phyloP scores from a whole-genome alignment of 1,140 invertebrate species.

The Eriosoma lanigerum region DNA sequence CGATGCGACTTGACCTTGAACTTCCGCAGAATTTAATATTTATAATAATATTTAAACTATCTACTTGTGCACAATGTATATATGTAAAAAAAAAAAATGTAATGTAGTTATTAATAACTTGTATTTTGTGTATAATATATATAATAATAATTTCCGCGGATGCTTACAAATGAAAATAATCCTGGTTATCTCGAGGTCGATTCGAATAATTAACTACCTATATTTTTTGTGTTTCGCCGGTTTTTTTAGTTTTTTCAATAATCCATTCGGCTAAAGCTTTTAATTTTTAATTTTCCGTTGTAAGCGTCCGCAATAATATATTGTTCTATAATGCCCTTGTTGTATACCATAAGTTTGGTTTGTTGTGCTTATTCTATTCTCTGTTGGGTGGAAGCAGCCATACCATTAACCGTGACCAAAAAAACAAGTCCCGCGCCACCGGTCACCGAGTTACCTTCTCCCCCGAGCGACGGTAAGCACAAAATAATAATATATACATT shows the following conservation, averaged over 20 bases:
- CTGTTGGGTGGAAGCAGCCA: slow-evolving; percentile 51
- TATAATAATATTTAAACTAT: slow-evolving; percentile 18
- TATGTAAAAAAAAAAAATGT: background rate
- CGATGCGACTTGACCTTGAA: slow-evolving; percentile 27
- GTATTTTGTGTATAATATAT: slow-evolving; percentile 18
- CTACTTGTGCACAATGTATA: slow-evolving; percentile 4
- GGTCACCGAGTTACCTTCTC: slow-evolving; percentile 51
- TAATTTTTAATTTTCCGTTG: slow-evolving; percentile 1
- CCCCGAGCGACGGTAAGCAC: slow-evolving; percentile 55
- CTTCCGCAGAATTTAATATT: slow-evolving; percentile 29
- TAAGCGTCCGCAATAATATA: slow-evolving; percentile 37
- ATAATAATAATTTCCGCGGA: slow-evolving; percentile 14
- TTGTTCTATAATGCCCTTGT: slow-evolving; percentile 45
- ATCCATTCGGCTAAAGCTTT: slow-evolving; percentile 1
- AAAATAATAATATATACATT: slow-evolving; percentile 42
- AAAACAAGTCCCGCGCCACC: slow-evolving; percentile 50
- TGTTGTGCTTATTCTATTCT: slow-evolving; percentile 51
- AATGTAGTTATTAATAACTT: slow-evolving; percentile 25
- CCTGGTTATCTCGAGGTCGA: slow-evolving; percentile 2
- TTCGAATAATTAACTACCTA: background rate
- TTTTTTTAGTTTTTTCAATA: background rate
- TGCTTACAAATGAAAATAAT: slow-evolving; percentile 27
- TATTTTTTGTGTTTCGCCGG: background rate
- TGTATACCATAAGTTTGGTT: slow-evolving; percentile 47
- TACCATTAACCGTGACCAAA: slow-evolving; percentile 51